A percentile compares a stretch with the other conserved stretches of the same genome.
These are phyloP conservation scores for Gambusia affinis DNA, from an alignment of 2,113 vertebrate genomes.

Conservation along the genomic window DNA sequence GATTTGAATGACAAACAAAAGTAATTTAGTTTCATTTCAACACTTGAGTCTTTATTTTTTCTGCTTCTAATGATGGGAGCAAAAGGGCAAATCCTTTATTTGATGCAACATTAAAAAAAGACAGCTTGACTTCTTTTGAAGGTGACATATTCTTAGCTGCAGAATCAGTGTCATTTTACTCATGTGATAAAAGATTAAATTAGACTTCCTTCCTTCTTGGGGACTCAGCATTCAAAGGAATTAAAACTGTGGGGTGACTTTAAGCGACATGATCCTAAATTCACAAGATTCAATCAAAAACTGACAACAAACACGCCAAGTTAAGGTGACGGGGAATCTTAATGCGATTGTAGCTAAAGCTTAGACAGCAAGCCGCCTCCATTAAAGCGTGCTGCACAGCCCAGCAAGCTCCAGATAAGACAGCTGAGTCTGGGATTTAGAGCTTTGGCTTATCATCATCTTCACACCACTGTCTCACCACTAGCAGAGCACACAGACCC, in stretches of 20 bases:
- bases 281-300: conserved; percentile 78
- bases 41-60: background rate
- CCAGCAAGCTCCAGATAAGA: conserved; percentile 81
- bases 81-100: conserved; percentile 31
- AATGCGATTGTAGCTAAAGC: conserved; percentile 82
- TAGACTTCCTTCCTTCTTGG: conserved; percentile 44
- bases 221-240: conserved; percentile 57
- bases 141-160: conserved; percentile 31
- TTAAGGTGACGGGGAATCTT: conserved; percentile 78
- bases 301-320: conserved; percentile 72
- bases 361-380: conserved; percentile 81
- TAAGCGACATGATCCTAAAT: conserved; percentile 70
- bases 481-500: conserved; percentile 71
- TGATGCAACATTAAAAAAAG: conserved; percentile 23
- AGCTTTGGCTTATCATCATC: conserved; percentile 83
- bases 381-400: conserved; percentile 81
- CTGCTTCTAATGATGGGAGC: conserved; percentile 14
- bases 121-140: conserved; percentile 37
- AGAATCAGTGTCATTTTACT: conserved; percentile 38
- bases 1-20: conserved; percentile 25
- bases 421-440: conserved; percentile 83
- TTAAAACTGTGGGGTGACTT: conserved; percentile 66
- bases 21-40: conserved; percentile 14
- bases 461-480: conserved; percentile 81
- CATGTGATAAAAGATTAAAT: conserved; percentile 51